phyloP scores from a whole-genome alignment of 2,113 vertebrate genomes.

The Redunca redunca region DNA sequence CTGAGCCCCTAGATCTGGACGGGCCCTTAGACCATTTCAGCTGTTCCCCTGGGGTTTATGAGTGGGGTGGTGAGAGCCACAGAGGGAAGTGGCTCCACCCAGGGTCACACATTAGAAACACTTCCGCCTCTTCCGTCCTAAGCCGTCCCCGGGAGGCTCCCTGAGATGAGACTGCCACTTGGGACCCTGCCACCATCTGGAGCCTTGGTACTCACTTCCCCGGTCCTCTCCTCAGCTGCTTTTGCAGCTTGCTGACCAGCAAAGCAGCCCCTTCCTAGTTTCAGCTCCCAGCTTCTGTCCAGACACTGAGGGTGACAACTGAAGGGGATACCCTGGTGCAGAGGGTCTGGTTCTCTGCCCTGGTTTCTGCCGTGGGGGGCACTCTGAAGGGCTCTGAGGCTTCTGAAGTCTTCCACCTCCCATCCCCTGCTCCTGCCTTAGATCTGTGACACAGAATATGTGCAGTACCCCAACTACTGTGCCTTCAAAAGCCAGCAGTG shows the following conservation, averaged over 20 bases:
- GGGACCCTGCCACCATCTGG: not conserved
- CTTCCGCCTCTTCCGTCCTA: not conserved
- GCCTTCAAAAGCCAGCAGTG: slow-evolving; percentile 83
- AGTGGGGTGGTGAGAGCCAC: not conserved
- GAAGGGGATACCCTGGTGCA: not conserved
- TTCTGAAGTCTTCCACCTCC: not conserved
- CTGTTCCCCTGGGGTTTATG: not conserved
- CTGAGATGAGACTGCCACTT: not conserved
- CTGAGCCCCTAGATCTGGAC: not conserved
- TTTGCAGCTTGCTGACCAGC: not conserved
- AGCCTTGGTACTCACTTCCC: not conserved
- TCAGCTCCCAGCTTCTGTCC: not conserved
- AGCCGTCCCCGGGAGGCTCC: not conserved
- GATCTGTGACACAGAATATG: slow-evolving; percentile 76
- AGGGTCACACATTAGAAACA: not conserved
- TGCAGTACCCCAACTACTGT: slow-evolving; percentile 80
- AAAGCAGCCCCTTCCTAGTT: not conserved
- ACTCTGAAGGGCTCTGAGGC: not conserved
- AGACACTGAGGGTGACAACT: not conserved
- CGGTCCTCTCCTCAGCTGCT: not conserved
- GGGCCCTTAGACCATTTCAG: not conserved
- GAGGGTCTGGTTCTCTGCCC: not conserved
- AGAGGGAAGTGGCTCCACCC: not conserved
- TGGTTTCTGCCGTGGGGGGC: not conserved
- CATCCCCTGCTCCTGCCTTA: slow-evolving; percentile 29